A percentile compares a stretch with the other conserved stretches of the same genome.
Evolutionary conservation across 2,113 vertebrate species (phyloP).

Genomic region (Paradisaea rubra): DNA sequence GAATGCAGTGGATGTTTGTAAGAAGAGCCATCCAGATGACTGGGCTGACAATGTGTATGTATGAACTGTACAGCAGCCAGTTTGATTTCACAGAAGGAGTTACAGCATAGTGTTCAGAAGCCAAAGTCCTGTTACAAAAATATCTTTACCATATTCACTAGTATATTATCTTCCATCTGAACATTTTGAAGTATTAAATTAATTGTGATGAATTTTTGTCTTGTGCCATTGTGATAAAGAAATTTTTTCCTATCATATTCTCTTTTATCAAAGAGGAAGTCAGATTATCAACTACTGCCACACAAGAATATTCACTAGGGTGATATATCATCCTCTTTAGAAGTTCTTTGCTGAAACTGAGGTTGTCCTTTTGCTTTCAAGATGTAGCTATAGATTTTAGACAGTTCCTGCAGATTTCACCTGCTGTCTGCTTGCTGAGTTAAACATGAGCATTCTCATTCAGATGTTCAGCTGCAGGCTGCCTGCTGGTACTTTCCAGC

Average conservation of each 20-base stretch:
- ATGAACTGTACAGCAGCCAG: not conserved
- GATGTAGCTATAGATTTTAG: conserved; percentile 2
- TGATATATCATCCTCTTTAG: not conserved
- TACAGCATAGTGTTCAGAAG: not conserved
- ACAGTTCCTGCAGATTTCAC: conserved; percentile 27
- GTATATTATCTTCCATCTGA: not conserved
- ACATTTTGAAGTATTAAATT: not conserved
- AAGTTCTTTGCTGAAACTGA: not conserved
- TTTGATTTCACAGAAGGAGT: not conserved
- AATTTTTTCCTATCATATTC: not conserved
- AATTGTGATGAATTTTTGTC: not conserved
- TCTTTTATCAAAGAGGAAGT: not conserved
- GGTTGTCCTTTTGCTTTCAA: conserved; percentile 17
- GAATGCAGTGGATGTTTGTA: not conserved
- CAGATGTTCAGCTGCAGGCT: conserved; percentile 56
- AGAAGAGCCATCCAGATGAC: not conserved
- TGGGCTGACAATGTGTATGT: not conserved
- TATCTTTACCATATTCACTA: not conserved
- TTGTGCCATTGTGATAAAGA: not conserved
- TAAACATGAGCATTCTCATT: conserved; percentile 37
- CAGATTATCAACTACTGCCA: not conserved
- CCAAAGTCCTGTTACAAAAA: not conserved
- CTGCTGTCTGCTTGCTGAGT: conserved; percentile 52
- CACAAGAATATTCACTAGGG: not conserved
- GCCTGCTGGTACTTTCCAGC: conserved; percentile 51